These are phyloP conservation scores for Delichon dasypus DNA, from an alignment of 2,797 vertebrate genomes.

Conservation along the genomic window DNA sequence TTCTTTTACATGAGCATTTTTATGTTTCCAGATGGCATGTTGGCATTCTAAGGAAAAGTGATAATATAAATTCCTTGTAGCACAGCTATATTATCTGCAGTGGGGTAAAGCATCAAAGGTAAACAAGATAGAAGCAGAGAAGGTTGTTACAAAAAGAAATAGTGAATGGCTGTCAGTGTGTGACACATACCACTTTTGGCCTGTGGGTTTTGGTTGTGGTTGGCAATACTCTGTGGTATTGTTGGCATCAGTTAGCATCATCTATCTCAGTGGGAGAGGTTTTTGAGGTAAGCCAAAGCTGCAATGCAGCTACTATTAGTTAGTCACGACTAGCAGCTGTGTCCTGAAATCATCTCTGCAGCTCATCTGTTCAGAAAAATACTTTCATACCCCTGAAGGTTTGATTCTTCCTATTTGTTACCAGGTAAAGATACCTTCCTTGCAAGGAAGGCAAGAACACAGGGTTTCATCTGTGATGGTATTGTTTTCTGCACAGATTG, in stretches of 20 bases:
- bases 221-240: neutral
- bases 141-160: neutral
- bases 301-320: neutral
- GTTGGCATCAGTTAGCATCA: neutral
- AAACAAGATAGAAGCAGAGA: neutral
- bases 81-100: neutral
- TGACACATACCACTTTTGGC: neutral
- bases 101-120: neutral
- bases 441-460: neutral
- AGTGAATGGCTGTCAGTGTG: neutral
- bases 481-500: neutral
- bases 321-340: neutral
- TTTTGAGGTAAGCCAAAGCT: slow-evolving; percentile 26
- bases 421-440: neutral
- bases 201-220: neutral
- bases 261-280: neutral
- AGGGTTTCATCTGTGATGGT: neutral
- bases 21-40: neutral
- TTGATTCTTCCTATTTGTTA: neutral
- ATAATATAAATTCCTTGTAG: neutral
- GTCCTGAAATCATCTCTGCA: slow-evolving; percentile 1
- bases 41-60: neutral
- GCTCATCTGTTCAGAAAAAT: neutral
- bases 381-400: neutral
- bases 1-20: neutral